Conservation (phyloP, 2,888 invertebrate species). For the Yponomeuta sedellus region DNA sequence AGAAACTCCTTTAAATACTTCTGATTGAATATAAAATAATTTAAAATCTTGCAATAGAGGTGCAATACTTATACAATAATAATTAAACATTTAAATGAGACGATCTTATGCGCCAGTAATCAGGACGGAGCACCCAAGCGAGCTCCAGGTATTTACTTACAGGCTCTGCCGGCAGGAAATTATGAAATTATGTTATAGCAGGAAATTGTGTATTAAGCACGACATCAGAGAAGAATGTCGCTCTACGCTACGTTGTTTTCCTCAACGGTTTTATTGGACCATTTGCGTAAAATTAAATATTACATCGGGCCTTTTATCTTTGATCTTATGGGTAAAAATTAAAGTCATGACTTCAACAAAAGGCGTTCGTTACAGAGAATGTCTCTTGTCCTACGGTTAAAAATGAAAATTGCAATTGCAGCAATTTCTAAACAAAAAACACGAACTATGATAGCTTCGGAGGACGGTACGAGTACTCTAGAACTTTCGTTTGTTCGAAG, state of each 20-base stretch:
- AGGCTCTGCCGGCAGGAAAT: constrained; percentile 4
- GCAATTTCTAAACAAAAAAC: background rate
- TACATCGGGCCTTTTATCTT: no score
- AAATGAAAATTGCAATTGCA: no score
- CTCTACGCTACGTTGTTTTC: constrained; percentile 1
- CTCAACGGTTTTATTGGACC: no score
- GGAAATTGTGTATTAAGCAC: constrained; percentile 28
- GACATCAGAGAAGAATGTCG: constrained; percentile 25
- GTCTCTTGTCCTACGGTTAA: no score
- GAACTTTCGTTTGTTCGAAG: constrained; percentile 12
- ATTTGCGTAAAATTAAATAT: no score
- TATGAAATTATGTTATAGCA: constrained; percentile 19
- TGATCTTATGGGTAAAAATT: no score
- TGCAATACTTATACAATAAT: no score
- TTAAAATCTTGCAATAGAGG: no score
- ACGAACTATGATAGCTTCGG: background rate
- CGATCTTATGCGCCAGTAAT: background rate
- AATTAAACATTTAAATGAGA: background rate
- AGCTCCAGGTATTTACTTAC: background rate
- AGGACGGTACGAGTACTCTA: background rate
- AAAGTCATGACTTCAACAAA: no score
- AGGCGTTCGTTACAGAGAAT: no score
- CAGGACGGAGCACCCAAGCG: background rate
- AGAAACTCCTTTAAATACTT: no score
- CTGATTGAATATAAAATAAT: no score